Evolutionary conservation across 2,888 invertebrate genomes (phyloP).

Genomic region (Neocrepidodera transversa): DNA sequence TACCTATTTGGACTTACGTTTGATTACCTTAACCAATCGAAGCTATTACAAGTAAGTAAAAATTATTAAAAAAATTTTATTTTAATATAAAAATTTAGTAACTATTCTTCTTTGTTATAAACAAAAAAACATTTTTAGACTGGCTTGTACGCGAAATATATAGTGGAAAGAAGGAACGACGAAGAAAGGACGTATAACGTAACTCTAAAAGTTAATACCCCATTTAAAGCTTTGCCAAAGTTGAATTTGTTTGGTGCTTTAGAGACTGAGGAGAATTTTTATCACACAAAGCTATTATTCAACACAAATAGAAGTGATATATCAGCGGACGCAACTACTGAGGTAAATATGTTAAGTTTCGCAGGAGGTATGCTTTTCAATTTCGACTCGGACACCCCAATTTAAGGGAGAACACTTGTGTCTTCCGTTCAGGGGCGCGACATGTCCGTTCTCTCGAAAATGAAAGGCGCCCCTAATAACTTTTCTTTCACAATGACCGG

Average conservation of each 20-base stretch:
- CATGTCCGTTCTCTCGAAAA: not conserved
- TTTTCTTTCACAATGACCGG: conserved; percentile 8
- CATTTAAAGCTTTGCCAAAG: conserved; percentile 62
- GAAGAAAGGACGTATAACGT: conserved; percentile 58
- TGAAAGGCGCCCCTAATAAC: not conserved
- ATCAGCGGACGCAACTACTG: conserved; percentile 63
- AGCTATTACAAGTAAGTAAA: conserved; percentile 59
- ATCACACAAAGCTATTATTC: conserved; percentile 63
- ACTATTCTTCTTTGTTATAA: conserved; percentile 6
- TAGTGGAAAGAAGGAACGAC: conserved; percentile 53
- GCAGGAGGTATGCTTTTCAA: conserved; percentile 44
- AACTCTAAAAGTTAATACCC: conserved; percentile 64
- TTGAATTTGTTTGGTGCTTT: conserved; percentile 58
- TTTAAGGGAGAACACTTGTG: conserved; percentile 40
- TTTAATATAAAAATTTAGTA: too few relatives aligned
- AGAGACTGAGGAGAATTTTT: conserved; percentile 59
- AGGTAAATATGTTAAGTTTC: conserved; percentile 59
- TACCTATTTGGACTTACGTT: conserved; percentile 63
- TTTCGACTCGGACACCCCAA: conserved; percentile 44
- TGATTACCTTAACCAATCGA: conserved; percentile 58
- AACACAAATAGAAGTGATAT: conserved; percentile 62
- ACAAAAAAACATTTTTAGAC: conserved; percentile 50
- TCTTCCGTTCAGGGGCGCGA: not conserved
- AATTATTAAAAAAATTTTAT: too few relatives aligned
- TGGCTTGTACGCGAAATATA: conserved; percentile 64